Conservation (phyloP, 2,113 vertebrate genomes). For the Phylloscopus trochiloides region DNA sequence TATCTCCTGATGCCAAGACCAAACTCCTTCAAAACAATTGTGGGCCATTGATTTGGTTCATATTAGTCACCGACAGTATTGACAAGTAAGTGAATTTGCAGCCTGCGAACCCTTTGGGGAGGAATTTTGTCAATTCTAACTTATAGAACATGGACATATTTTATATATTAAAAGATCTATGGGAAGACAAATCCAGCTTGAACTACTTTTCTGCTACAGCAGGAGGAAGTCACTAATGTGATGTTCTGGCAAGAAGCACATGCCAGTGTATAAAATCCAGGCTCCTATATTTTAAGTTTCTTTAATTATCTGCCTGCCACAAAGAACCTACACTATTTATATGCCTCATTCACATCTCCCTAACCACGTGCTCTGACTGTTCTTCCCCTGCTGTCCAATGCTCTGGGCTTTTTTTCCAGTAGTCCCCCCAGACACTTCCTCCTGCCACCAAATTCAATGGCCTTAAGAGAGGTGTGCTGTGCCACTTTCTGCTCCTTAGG, state of each 20-base stretch:
- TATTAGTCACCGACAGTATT: neutral
- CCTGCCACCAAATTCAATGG: neutral
- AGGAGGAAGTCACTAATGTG: neutral
- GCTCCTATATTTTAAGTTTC: neutral
- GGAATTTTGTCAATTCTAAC: neutral
- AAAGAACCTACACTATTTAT: neutral
- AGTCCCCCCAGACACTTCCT: neutral
- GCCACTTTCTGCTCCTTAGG: neutral
- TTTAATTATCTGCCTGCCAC: constrained; percentile 11
- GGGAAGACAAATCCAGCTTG: neutral
- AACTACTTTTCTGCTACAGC: neutral
- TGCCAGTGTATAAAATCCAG: neutral
- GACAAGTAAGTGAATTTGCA: neutral
- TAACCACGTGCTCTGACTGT: neutral
- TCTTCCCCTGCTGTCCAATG: neutral
- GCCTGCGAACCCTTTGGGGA: neutral
- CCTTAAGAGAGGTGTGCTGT: neutral
- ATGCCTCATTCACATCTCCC: neutral
- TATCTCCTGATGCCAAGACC: neutral
- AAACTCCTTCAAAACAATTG: neutral
- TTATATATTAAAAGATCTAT: neutral
- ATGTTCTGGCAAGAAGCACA: constrained; percentile 21
- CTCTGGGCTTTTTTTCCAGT: neutral
- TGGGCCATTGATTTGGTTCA: neutral
- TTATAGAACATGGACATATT: neutral